Evolutionary conservation across 2,113 vertebrate genomes (phyloP).

Genomic region (Saguinus midas): DNA sequence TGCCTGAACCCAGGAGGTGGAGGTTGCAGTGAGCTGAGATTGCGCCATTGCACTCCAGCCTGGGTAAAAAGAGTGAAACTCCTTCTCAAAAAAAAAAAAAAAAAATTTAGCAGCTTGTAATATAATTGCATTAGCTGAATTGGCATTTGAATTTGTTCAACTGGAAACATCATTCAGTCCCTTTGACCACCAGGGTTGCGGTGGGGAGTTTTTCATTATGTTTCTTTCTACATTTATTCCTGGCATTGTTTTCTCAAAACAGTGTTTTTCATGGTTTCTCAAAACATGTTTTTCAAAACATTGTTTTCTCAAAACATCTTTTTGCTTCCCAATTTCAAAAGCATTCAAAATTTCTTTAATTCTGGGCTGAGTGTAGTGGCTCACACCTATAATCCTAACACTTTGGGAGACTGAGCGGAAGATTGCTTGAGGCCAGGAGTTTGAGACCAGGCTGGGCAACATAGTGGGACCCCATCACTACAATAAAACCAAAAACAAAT

Average conservation of each 20-base stretch:
- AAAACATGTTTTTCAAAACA: no score
- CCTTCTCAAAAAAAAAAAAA: no score
- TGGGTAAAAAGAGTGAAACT: no score
- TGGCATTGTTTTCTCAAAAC: background rate
- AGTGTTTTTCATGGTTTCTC: background rate
- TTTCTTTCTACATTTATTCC: background rate
- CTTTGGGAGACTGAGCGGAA: no score
- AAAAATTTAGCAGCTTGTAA: no score
- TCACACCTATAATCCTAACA: no score
- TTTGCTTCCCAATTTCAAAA: background rate
- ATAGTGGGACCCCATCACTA: no score
- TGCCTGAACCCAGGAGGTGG: no score
- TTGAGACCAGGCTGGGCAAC: no score
- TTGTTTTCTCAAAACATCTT: background rate
- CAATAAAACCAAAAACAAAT: background rate
- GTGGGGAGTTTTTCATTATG: background rate
- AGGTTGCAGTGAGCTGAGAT: no score
- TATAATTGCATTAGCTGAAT: background rate
- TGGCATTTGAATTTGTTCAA: background rate
- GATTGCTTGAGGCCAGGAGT: no score
- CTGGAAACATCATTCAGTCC: background rate
- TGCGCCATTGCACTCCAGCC: no score
- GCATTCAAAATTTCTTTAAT: slow-evolving; percentile 2
- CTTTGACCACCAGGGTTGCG: background rate
- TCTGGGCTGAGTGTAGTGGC: background rate